phyloP scores from a whole-genome alignment of 2,797 vertebrate genomes.

The Stomatorhinus walkeri region DNA sequence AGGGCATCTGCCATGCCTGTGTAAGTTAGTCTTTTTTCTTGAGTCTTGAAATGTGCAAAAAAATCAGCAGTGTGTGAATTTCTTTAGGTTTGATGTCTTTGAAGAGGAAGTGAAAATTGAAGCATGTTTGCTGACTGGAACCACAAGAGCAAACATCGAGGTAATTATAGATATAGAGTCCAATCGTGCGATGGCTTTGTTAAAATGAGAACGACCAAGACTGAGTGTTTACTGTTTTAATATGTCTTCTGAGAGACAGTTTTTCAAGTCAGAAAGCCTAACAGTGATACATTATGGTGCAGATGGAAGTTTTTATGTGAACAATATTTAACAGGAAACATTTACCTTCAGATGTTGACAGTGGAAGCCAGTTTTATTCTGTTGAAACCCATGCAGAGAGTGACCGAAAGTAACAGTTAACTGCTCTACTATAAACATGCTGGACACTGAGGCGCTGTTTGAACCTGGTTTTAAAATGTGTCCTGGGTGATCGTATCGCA shows the following conservation, averaged over 20 bases:
- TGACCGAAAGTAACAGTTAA: background rate
- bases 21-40: slow-evolving; percentile 29
- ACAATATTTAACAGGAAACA: background rate
- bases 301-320: background rate
- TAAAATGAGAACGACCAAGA: background rate
- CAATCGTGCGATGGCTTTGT: background rate
- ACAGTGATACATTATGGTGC: background rate
- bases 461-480: background rate
- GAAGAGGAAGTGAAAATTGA: background rate
- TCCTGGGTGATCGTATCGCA: background rate
- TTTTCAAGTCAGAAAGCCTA: background rate
- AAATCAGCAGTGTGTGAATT: slow-evolving; percentile 40
- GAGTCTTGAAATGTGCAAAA: slow-evolving; percentile 35
- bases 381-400: background rate
- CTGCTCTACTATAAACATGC: background rate
- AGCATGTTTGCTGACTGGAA: background rate
- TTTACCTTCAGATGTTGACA: background rate
- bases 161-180: background rate
- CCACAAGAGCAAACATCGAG: background rate
- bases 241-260: background rate
- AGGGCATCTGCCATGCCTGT: slow-evolving; percentile 31
- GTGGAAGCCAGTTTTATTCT: background rate
- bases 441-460: background rate
- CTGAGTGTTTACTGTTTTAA: background rate
- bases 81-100: background rate